Conservation (phyloP, 2,797 vertebrate genomes). For the Enteromius unitaeniatus region DNA sequence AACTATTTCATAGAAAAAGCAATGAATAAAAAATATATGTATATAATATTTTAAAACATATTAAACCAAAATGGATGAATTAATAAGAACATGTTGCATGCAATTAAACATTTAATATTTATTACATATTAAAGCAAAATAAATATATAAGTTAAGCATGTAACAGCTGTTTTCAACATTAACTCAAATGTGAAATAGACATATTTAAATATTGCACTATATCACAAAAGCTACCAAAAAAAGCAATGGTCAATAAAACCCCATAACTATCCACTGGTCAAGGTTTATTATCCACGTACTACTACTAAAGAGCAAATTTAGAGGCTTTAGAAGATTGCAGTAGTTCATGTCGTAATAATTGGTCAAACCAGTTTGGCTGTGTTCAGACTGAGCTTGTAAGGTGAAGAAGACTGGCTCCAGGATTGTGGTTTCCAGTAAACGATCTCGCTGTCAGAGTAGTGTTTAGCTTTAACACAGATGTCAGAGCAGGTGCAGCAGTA, state of each 20-base stretch:
- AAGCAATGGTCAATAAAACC: neutral
- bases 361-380: neutral
- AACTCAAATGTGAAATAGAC: neutral
- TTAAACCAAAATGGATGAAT: too few species aligned
- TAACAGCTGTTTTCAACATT: neutral
- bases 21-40: too few species aligned
- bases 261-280: neutral
- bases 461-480: constrained; percentile 38
- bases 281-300: neutral
- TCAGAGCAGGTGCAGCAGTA: constrained; percentile 15
- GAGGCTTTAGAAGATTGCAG: neutral
- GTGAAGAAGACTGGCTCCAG: neutral
- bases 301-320: neutral
- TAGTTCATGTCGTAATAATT: neutral
- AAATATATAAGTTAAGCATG: neutral
- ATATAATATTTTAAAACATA: too few species aligned
- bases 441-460: constrained; percentile 57
- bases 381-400: neutral
- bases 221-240: neutral
- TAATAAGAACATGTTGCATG: neutral
- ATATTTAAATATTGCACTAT: neutral
- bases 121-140: neutral
- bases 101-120: neutral
- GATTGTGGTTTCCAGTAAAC: constrained; percentile 59
- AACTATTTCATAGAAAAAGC: neutral